phyloP scores from a whole-genome alignment of 1,140 invertebrate genomes.

The Phocides pigmalion region DNA sequence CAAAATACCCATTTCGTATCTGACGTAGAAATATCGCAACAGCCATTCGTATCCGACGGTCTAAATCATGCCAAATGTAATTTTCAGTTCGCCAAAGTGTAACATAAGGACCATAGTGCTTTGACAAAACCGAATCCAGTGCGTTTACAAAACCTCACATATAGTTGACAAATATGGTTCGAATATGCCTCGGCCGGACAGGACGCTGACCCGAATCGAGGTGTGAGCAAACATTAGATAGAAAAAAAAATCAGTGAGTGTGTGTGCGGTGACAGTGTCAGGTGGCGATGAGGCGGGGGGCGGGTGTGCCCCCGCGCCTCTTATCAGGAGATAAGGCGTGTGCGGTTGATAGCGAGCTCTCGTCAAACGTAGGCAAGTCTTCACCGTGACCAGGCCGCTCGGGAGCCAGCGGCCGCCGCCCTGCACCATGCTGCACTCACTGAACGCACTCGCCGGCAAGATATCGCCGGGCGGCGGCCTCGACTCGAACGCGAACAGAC shows the following conservation, averaged over 20 bases:
- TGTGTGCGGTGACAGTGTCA: constrained; percentile 62
- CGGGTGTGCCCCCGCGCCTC: constrained; percentile 70
- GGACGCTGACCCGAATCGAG: constrained; percentile 67
- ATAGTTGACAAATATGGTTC: constrained; percentile 51
- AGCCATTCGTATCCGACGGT: constrained; percentile 29
- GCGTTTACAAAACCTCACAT: neutral
- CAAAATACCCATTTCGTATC: constrained; percentile 29
- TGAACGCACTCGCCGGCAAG: constrained; percentile 91
- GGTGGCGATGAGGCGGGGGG: constrained; percentile 78
- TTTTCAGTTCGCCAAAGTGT: constrained; percentile 25
- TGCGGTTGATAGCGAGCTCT: constrained; percentile 54
- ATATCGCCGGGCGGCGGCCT: constrained; percentile 88
- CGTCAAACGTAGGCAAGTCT: constrained; percentile 59
- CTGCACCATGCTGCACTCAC: constrained; percentile 88
- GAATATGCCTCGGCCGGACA: constrained; percentile 67
- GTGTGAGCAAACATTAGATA: constrained; percentile 51
- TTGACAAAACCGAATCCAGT: constrained; percentile 18
- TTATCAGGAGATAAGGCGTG: constrained; percentile 78
- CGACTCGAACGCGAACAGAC: constrained; percentile 85
- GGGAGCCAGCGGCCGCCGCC: constrained; percentile 75
- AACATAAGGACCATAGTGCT: constrained; percentile 26
- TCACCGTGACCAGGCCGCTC: constrained; percentile 77
- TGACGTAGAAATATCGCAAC: constrained; percentile 57
- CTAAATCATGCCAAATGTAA: constrained; percentile 29
- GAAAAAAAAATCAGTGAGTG: constrained; percentile 43